phyloP scores from a whole-genome alignment of 92 coral and sea anemone species.

The Galaxea fascicularis region DNA sequence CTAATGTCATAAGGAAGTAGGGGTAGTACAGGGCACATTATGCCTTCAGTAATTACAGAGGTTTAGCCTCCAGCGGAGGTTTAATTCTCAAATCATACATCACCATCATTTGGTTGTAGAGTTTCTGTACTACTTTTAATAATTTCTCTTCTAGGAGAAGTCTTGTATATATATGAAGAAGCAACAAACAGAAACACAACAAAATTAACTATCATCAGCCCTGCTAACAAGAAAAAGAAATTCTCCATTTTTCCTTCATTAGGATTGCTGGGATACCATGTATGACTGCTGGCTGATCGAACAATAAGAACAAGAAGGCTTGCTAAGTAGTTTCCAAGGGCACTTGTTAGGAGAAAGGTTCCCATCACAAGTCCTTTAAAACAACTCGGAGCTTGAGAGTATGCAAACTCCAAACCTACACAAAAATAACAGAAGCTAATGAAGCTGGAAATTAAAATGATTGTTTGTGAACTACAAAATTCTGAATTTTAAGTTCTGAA shows the following conservation, averaged over 20 bases:
- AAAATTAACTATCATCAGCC: conserved; percentile 83
- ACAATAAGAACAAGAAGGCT: conserved; percentile 79
- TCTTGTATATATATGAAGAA: conserved; percentile 69
- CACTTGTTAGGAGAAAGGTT: conserved; percentile 76
- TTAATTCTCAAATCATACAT: neutral
- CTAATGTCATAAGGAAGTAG: no score
- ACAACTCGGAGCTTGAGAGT: conserved; percentile 85
- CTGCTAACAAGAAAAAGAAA: conserved; percentile 88
- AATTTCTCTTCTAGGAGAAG: conserved; percentile 7
- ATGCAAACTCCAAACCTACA: conserved; percentile 90
- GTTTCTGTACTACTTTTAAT: neutral
- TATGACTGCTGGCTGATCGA: conserved; percentile 19
- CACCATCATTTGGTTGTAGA: neutral
- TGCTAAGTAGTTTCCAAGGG: conserved; percentile 83
- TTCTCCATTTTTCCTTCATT: conserved; percentile 80
- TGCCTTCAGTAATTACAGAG: neutral
- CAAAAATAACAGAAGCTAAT: no score
- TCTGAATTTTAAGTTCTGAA: no score
- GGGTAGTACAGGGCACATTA: no score
- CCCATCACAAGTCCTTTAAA: conserved; percentile 96
- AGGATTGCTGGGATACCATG: conserved; percentile 85
- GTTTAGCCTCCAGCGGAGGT: neutral
- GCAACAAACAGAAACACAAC: conserved; percentile 75
- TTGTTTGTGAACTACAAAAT: neutral
- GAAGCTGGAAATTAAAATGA: no score